Conservation (phyloP, 2,113 vertebrate species). For the Melanerpes formicivorus region DNA sequence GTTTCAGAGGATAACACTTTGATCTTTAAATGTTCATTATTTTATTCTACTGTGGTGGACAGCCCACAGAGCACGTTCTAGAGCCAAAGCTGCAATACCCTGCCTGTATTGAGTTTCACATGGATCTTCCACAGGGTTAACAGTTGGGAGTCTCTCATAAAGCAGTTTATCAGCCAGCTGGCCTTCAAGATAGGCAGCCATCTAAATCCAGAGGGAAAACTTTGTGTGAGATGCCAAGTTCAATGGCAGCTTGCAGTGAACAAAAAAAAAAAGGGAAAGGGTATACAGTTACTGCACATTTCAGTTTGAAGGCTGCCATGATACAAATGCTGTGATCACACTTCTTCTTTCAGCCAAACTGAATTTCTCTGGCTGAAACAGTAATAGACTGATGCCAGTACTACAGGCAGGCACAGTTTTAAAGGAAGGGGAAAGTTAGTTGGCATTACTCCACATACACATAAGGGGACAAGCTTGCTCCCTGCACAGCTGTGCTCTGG, state of each 20-base stretch:
- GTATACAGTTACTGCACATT: neutral
- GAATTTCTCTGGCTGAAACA: neutral
- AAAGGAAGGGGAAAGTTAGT: neutral
- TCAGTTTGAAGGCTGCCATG: neutral
- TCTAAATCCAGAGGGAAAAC: conserved; percentile 5
- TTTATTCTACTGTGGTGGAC: conserved; percentile 29
- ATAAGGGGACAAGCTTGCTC: neutral
- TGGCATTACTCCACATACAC: rapidly evolving
- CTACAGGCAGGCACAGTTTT: neutral
- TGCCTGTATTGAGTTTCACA: conserved; percentile 9
- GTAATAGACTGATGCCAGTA: neutral
- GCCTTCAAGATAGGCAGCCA: neutral
- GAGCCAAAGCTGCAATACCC: conserved; percentile 7
- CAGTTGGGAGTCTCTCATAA: neutral
- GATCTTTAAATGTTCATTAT: conserved; percentile 57
- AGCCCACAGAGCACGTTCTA: neutral
- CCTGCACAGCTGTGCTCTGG: neutral
- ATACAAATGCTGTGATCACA: neutral
- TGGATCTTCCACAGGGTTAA: conserved; percentile 2
- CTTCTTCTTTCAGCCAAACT: neutral
- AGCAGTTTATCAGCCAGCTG: conserved; percentile 24
- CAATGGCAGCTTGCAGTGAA: neutral
- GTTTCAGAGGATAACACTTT: conserved; percentile 49
- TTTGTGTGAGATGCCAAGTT: neutral
- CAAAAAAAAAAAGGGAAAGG: neutral